These are phyloP conservation scores for Pristionchus entomophagus DNA, from an alignment of 2,888 invertebrate species.

Conservation along the genomic window DNA sequence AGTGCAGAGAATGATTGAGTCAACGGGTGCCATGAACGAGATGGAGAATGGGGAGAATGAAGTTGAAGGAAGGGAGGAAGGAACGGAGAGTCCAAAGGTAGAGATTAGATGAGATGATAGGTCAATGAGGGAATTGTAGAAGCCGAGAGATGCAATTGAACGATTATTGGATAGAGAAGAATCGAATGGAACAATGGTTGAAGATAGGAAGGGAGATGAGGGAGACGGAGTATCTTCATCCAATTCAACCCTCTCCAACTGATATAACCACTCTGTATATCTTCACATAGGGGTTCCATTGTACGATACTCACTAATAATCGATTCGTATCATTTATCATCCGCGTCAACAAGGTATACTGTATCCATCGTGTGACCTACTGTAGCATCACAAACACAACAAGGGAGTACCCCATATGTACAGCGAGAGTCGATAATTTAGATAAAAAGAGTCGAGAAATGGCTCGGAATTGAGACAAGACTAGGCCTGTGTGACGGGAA, in stretches of 20 bases:
- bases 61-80: background rate
- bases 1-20: conserved; percentile 18
- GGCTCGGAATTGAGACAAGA: background rate
- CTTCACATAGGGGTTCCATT: background rate
- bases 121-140: background rate
- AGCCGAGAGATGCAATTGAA: background rate
- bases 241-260: background rate
- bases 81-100: background rate
- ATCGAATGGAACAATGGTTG: background rate
- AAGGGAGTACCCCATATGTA: no score
- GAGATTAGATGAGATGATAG: background rate
- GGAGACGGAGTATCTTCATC: no score
- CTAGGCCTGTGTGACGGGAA: background rate
- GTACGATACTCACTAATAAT: background rate
- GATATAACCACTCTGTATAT: background rate
- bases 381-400: background rate
- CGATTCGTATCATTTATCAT: conserved; percentile 19
- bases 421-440: background rate
- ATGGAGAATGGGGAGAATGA: background rate
- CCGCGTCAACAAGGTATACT: background rate
- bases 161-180: background rate
- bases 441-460: background rate
- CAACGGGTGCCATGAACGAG: background rate
- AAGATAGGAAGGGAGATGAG: background rate
- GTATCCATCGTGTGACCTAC: background rate